A percentile compares a stretch with the other conserved stretches of the same genome.
Evolutionary conservation across 2,113 vertebrate species (phyloP).

Genomic region (Echinops telfairi): DNA sequence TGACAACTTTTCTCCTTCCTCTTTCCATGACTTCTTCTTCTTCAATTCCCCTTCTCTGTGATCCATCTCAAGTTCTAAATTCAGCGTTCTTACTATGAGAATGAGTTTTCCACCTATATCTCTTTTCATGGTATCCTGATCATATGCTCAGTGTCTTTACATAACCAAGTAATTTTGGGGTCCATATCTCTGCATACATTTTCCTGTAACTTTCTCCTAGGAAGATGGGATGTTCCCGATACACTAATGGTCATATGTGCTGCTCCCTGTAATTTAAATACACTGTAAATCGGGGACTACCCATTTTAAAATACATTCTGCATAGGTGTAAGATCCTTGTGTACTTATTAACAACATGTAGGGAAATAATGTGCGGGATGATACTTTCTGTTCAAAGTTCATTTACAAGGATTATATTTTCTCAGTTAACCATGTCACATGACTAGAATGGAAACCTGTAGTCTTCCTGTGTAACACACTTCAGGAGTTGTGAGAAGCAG

Average conservation of each 20-base stretch:
- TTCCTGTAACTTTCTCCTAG: not conserved
- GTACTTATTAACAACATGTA: not conserved
- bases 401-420: constrained; percentile 11
- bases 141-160: not conserved
- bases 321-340: not conserved
- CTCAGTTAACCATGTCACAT: not conserved
- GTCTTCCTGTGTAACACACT: not conserved
- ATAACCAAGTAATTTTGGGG: not conserved
- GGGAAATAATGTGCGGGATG: not conserved
- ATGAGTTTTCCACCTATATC: not conserved
- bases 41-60: not conserved
- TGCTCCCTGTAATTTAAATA: not conserved
- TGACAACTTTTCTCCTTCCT: not conserved
- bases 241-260: not conserved
- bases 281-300: not conserved
- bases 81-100: not conserved
- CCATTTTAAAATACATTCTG: constrained; percentile 31
- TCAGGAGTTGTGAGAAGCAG: not conserved
- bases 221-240: not conserved
- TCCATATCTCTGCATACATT: not conserved
- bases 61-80: not conserved
- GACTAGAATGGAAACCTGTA: not conserved
- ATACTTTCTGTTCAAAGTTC: not conserved
- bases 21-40: not conserved
- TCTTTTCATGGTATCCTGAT: not conserved